phyloP scores from a whole-genome alignment of 1,140 invertebrate genomes.

The Trichonephila clavipes region DNA sequence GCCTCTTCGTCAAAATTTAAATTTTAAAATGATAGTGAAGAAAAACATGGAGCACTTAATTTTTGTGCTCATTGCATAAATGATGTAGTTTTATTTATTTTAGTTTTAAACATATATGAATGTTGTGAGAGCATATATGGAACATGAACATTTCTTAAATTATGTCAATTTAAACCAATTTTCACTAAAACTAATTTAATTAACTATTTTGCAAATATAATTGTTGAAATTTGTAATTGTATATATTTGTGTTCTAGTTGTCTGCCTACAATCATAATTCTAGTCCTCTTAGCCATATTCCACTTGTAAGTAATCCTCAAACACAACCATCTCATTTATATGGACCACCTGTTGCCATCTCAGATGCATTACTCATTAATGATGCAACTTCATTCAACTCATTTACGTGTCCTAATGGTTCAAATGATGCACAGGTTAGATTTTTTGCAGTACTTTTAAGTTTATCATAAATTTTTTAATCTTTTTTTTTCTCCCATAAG shows the following conservation, averaged over 20 bases:
- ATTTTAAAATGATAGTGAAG: too few relatives aligned
- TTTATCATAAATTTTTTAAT: not conserved
- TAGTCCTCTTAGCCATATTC: slow-evolving; percentile 70
- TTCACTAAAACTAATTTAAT: too few relatives aligned
- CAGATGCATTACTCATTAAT: slow-evolving; percentile 57
- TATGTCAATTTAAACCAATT: too few relatives aligned
- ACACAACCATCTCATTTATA: slow-evolving; percentile 54
- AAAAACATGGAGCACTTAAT: too few relatives aligned
- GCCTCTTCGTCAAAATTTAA: too few relatives aligned
- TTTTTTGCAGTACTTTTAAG: not conserved
- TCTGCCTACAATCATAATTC: slow-evolving; percentile 66
- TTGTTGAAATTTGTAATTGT: not conserved
- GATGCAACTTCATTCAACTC: slow-evolving; percentile 55
- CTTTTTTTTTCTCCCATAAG: too few relatives aligned
- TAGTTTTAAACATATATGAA: too few relatives aligned
- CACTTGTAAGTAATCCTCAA: slow-evolving; percentile 20
- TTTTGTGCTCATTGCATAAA: too few relatives aligned
- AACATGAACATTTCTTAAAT: too few relatives aligned
- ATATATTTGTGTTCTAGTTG: slow-evolving; percentile 16
- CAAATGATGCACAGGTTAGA: slow-evolving; percentile 42
- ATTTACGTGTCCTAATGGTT: slow-evolving; percentile 46
- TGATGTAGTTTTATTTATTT: too few relatives aligned
- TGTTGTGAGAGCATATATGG: too few relatives aligned
- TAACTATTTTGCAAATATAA: not conserved
- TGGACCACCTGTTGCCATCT: slow-evolving; percentile 40